Conservation (phyloP, 1,140 invertebrate species). For the Drosophila melanica region DNA sequence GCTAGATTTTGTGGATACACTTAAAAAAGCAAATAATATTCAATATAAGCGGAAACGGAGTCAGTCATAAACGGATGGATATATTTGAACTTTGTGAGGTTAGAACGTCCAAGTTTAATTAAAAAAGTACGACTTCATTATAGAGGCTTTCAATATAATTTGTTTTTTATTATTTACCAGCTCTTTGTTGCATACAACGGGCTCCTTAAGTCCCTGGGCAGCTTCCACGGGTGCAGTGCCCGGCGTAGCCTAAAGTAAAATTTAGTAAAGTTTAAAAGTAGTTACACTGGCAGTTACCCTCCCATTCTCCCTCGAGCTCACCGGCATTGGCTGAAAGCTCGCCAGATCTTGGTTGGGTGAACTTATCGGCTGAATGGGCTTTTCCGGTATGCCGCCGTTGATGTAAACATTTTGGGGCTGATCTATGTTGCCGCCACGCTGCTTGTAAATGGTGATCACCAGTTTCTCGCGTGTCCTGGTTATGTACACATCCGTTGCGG, state of each 20-base stretch:
- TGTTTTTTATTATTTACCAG: not conserved
- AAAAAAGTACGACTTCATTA: no score
- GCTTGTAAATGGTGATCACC: not conserved
- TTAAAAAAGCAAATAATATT: no score
- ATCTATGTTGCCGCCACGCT: not conserved
- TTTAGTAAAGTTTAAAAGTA: no score
- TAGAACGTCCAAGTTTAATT: no score
- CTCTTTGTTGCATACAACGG: not conserved
- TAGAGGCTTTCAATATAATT: not conserved
- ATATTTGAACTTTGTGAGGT: no score
- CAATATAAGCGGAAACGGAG: no score
- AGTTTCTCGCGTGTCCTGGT: not conserved
- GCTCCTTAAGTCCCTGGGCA: not conserved
- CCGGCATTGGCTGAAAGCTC: not conserved
- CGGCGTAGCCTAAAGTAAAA: not conserved
- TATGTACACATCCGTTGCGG: constrained; percentile 8
- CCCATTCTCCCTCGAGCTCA: not conserved
- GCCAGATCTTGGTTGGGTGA: not conserved
- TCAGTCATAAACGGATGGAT: no score
- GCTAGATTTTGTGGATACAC: no score
- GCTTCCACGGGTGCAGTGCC: not conserved
- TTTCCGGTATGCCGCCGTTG: not conserved
- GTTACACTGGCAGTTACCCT: not conserved
- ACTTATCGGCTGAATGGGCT: no score
- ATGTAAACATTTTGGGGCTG: not conserved